Percentiles rank a stretch among this genome's conserved stretches.
Evolutionary conservation across 1,140 invertebrate species (phyloP).

Genomic region (Planococcus citri): DNA sequence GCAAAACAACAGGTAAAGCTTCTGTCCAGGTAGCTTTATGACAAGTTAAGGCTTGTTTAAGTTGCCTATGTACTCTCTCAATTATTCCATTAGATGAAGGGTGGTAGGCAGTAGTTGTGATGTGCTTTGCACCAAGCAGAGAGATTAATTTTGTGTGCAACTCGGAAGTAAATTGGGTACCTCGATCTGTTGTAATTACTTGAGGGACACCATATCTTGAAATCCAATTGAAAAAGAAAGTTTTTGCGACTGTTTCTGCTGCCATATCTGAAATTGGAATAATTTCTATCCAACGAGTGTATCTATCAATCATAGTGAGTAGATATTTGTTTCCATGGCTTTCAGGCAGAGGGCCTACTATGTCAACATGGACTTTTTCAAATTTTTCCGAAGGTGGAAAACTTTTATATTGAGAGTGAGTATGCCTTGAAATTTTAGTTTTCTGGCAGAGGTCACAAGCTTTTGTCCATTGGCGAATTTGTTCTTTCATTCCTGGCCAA

Average conservation of each 20-base stretch:
- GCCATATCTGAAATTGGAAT: conserved; percentile 28
- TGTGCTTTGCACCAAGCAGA: neutral
- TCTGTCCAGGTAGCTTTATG: conserved; percentile 23
- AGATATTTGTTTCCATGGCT: conserved; percentile 32
- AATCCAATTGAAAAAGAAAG: conserved; percentile 29
- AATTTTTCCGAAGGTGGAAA: conserved; percentile 23
- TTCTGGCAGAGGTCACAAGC: neutral
- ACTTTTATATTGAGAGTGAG: neutral
- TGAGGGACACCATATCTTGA: conserved; percentile 30
- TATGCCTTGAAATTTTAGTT: neutral
- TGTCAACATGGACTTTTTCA: conserved; percentile 32
- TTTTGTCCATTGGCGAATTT: neutral
- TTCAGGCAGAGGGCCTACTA: conserved; percentile 35
- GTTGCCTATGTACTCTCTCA: conserved; percentile 30
- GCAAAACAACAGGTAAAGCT: neutral
- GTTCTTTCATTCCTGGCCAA: neutral
- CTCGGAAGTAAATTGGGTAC: conserved; percentile 32
- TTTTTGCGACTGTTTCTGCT: conserved; percentile 26
- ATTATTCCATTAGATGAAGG: conserved; percentile 31
- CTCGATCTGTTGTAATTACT: conserved; percentile 34
- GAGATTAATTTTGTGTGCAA: conserved; percentile 23
- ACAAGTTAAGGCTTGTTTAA: conserved; percentile 29
- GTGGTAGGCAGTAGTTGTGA: conserved; percentile 11
- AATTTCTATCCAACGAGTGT: conserved; percentile 35
- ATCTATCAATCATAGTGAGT: conserved; percentile 36